Conservation (phyloP, 2,797 vertebrate species). For the Vespertilio murinus region DNA sequence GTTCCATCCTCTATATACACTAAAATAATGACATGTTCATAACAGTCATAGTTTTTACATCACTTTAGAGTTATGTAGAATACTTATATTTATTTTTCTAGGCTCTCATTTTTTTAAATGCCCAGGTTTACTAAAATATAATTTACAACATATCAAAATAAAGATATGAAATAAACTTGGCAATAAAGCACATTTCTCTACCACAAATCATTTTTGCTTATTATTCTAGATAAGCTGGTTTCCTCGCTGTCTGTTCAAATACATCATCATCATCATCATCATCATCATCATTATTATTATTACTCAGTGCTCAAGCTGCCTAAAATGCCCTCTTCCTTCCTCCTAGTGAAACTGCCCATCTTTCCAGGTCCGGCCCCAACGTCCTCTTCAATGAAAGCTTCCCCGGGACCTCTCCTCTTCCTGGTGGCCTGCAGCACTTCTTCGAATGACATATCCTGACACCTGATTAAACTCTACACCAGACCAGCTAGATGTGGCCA, state of each 20-base stretch:
- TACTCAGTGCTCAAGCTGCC: neutral
- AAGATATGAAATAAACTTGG: slow-evolving; percentile 3
- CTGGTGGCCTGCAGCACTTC: neutral
- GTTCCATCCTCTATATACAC: neutral
- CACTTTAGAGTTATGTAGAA: neutral
- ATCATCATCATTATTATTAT: neutral
- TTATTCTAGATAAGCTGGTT: neutral
- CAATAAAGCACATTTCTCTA: slow-evolving; percentile 45
- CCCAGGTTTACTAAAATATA: neutral
- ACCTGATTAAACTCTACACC: neutral
- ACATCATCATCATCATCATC: neutral
- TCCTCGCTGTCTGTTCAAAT: neutral
- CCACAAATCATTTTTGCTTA: slow-evolving; percentile 7
- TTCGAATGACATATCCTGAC: neutral
- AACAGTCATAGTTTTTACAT: neutral
- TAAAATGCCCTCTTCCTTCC: neutral
- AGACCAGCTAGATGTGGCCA: neutral
- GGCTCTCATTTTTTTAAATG: slow-evolving; percentile 1
- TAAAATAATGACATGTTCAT: neutral
- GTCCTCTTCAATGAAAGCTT: neutral
- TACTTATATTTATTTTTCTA: slow-evolving; percentile 5
- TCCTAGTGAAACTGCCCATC: neutral
- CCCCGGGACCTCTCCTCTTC: neutral
- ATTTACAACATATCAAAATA: slow-evolving; percentile 5
- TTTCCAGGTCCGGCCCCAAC: neutral